These are phyloP conservation scores for Perizoma flavofasciatum DNA, from an alignment of 2,888 invertebrate genomes.

Conservation along the genomic window DNA sequence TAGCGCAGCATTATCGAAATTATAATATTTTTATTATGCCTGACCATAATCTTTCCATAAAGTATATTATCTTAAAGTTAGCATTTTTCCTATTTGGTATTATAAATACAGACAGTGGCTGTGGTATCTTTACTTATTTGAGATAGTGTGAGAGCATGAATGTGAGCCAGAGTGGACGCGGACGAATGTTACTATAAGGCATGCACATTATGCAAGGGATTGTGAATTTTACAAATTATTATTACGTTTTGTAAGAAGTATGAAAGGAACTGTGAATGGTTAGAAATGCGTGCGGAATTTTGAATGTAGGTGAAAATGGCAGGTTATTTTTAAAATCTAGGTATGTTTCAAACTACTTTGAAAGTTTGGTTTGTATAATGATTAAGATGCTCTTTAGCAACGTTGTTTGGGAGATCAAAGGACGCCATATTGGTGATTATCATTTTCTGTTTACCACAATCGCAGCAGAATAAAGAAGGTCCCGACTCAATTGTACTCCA, in stretches of 20 bases:
- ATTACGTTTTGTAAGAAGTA: conserved; percentile 75
- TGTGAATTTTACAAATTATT: conserved; percentile 82
- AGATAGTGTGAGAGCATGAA: conserved; percentile 69
- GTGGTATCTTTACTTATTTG: conserved; percentile 83
- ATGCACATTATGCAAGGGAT: conserved; percentile 82
- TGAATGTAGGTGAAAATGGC: conserved; percentile 58
- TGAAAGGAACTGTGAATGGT: conserved; percentile 62
- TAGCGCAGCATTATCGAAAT: conserved; percentile 67
- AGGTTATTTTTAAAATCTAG: conserved; percentile 76
- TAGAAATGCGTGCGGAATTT: conserved; percentile 27
- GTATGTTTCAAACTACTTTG: conserved; percentile 68
- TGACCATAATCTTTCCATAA: conserved; percentile 73
- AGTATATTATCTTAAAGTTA: conserved; percentile 68
- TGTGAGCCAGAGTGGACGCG: conserved; percentile 62
- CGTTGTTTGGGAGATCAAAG: conserved; percentile 65
- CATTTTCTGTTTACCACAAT: conserved; percentile 69
- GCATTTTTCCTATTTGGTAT: conserved; percentile 84
- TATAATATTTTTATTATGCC: conserved; percentile 54
- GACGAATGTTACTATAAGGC: conserved; percentile 80
- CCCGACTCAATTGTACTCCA: neutral
- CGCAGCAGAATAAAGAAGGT: conserved; percentile 15
- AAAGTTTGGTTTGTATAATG: conserved; percentile 72
- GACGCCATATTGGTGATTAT: conserved; percentile 79
- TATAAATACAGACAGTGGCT: conserved; percentile 84
- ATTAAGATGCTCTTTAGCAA: conserved; percentile 70